Percentiles rank a stretch among this genome's conserved stretches.
Conservation (phyloP, 2,888 invertebrate species). For the Linnaemya tessellans region DNA sequence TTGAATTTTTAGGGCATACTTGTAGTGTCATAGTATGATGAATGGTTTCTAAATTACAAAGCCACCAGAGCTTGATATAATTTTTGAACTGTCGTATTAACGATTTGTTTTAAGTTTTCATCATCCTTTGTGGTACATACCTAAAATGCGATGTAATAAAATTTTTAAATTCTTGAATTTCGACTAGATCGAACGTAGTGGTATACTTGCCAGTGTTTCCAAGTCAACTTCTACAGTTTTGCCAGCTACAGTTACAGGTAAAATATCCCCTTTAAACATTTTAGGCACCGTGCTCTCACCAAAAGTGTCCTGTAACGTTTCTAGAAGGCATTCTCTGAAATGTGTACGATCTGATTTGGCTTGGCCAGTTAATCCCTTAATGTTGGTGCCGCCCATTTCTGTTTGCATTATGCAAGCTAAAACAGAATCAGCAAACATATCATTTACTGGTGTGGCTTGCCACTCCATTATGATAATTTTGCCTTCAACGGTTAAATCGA, state of each 20-base stretch:
- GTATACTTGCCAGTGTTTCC: conserved; percentile 85
- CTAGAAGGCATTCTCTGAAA: conserved; percentile 88
- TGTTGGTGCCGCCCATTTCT: conserved; percentile 87
- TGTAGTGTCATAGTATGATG: too few relatives aligned
- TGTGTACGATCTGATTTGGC: conserved; percentile 94
- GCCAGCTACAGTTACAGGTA: conserved; percentile 93
- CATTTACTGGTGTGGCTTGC: conserved; percentile 96
- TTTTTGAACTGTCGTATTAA: conserved; percentile 93
- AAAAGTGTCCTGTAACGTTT: conserved; percentile 92
- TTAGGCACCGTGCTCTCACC: conserved; percentile 97
- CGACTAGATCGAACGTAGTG: too few relatives aligned
- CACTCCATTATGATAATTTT: conserved; percentile 95
- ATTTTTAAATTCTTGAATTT: conserved; percentile 4
- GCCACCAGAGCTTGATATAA: conserved; percentile 91
- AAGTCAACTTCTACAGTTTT: conserved; percentile 94
- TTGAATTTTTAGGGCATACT: too few relatives aligned
- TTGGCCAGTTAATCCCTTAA: conserved; percentile 86
- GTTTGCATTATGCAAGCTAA: conserved; percentile 94
- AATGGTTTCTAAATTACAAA: conserved; percentile 56
- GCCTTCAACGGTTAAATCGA: conserved; percentile 92
- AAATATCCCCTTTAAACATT: conserved; percentile 94
- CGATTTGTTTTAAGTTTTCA: conserved; percentile 91
- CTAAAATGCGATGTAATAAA: conserved; percentile 80
- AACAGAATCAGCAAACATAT: conserved; percentile 99
- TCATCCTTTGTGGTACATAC: conserved; percentile 92